These are phyloP conservation scores for Probosciger aterrimus DNA, from an alignment of 2,113 vertebrate species.

Conservation along the genomic window DNA sequence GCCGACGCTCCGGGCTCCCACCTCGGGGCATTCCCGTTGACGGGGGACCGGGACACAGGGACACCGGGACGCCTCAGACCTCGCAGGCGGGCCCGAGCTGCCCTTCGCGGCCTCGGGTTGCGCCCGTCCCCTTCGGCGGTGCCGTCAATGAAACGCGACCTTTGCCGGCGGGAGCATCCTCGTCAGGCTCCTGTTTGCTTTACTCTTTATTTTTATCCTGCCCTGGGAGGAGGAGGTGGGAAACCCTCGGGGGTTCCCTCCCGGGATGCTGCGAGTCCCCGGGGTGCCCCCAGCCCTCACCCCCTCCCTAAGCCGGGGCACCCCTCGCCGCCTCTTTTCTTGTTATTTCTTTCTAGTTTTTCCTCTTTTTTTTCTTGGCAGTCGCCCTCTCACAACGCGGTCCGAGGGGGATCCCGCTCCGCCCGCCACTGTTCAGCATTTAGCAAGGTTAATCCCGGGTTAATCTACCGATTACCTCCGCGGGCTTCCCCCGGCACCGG, in stretches of 20 bases:
- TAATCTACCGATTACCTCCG: slow-evolving; percentile 34
- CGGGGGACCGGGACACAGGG: not conserved
- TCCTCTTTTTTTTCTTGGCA: not conserved
- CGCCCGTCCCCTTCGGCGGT: not conserved
- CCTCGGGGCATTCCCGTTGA: not conserved
- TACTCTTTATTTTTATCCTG: not conserved
- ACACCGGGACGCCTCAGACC: not conserved
- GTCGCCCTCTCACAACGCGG: not conserved
- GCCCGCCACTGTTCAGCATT: slow-evolving; percentile 15
- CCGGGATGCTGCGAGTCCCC: not conserved
- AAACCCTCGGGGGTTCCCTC: not conserved
- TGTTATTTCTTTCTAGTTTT: not conserved
- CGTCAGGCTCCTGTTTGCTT: not conserved
- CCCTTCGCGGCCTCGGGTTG: not conserved
- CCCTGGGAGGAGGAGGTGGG: not conserved
- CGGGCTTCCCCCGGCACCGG: not conserved
- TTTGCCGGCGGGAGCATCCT: not conserved
- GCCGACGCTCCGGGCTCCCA: not conserved
- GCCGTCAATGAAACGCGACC: not conserved
- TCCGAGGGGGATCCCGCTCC: slow-evolving; percentile 35
- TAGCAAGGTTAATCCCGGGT: slow-evolving; percentile 58
- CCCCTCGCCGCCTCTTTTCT: not conserved
- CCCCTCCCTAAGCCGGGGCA: not conserved
- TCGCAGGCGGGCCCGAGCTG: not conserved
- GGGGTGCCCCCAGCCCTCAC: not conserved